Conservation (phyloP, 2,113 vertebrate species). For the Sprattus sprattus region DNA sequence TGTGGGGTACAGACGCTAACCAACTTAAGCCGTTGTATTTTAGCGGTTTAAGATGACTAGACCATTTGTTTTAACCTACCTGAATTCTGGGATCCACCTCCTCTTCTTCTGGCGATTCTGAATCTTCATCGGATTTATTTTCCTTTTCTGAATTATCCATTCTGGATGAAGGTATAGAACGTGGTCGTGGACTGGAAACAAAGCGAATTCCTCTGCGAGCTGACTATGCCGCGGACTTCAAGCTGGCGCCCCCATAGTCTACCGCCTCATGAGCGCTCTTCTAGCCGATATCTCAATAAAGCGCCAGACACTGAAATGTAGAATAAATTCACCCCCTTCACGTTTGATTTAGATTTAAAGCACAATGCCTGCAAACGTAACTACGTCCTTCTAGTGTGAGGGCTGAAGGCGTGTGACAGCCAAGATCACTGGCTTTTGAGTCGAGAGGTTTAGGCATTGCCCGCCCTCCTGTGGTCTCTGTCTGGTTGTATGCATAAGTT, state of each 20-base stretch:
- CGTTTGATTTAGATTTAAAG: background rate
- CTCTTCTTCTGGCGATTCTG: constrained; percentile 67
- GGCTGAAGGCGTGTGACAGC: constrained; percentile 2
- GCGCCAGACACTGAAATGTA: background rate
- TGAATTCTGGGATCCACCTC: constrained; percentile 93
- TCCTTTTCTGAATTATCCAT: constrained; percentile 64
- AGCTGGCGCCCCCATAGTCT: background rate
- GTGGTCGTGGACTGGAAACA: constrained; percentile 33
- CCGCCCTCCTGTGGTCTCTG: background rate
- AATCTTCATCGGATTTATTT: constrained; percentile 58
- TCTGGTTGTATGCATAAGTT: background rate
- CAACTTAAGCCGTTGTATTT: background rate
- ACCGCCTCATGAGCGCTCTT: background rate
- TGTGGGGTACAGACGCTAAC: background rate
- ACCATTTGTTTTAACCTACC: constrained; percentile 61
- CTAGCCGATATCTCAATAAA: background rate
- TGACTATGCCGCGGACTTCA: constrained; percentile 7
- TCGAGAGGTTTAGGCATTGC: background rate
- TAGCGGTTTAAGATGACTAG: background rate
- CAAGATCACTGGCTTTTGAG: background rate
- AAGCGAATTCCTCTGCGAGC: constrained; percentile 39
- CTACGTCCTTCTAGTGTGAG: background rate
- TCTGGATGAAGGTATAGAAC: constrained; percentile 13
- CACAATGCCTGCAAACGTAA: background rate
- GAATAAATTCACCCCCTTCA: background rate